These are phyloP conservation scores for Esox lucius DNA, from an alignment of 2,797 vertebrate species.

Conservation along the genomic window DNA sequence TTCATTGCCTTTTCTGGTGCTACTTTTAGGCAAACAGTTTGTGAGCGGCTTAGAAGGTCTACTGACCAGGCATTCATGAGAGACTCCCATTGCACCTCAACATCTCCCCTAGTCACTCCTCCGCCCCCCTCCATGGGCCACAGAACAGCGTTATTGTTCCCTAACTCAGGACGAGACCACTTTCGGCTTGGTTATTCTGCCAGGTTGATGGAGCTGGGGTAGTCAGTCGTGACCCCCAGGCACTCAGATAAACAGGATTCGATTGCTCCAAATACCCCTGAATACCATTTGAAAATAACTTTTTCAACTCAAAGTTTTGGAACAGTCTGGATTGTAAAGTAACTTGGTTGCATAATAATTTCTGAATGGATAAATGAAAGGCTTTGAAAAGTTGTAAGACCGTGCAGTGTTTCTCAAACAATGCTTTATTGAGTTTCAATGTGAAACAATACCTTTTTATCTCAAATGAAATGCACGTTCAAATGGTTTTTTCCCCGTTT, in stretches of 20 bases:
- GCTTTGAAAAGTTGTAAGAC: conserved; percentile 16
- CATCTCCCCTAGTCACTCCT: neutral
- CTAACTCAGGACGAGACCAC: conserved; percentile 23
- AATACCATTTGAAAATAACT: too few relatives aligned
- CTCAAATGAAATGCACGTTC: neutral
- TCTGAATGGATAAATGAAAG: neutral
- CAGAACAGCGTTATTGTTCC: conserved; percentile 58
- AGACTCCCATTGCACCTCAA: neutral
- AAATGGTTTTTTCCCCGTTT: conserved; percentile 6
- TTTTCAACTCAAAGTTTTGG: too few relatives aligned
- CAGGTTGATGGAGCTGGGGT: neutral
- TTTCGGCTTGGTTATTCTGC: neutral
- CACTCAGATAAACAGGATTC: neutral
- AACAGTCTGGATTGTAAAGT: neutral
- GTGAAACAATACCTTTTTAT: conserved; percentile 1
- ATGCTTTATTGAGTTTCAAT: conserved; percentile 2
- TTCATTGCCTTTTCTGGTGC: conserved; percentile 35
- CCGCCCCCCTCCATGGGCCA: conserved; percentile 25
- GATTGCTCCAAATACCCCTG: neutral
- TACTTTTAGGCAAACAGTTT: conserved; percentile 21
- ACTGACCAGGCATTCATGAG: conserved; percentile 8
- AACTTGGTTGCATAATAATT: neutral
- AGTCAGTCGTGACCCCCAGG: conserved; percentile 2
- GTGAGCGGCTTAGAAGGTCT: conserved; percentile 23
- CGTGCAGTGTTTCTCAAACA: conserved; percentile 4